A percentile compares a stretch with the other conserved stretches of the same genome.
These are phyloP conservation scores for Pipistrellus nathusii DNA, from an alignment of 2,797 vertebrate species.

Conservation along the genomic window DNA sequence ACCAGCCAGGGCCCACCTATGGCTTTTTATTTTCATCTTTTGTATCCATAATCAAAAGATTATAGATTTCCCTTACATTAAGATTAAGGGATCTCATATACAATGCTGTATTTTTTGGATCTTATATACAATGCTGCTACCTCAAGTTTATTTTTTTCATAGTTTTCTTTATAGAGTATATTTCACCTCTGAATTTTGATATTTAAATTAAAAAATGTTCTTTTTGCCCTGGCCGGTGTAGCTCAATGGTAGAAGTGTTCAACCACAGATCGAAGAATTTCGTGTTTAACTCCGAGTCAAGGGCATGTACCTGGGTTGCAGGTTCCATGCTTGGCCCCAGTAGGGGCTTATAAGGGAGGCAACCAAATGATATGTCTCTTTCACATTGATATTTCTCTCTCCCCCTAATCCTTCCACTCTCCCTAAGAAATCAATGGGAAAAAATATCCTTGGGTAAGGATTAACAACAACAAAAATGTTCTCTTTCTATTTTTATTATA, in stretches of 20 bases:
- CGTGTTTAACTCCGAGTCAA: too few species aligned
- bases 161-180: conserved; percentile 29
- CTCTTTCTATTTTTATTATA: conserved; percentile 57
- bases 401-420: too few species aligned
- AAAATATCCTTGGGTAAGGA: too few species aligned
- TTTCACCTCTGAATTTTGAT: conserved; percentile 57
- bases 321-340: too few species aligned
- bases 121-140: neutral
- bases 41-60: neutral
- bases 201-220: conserved; percentile 56
- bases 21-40: conserved; percentile 25
- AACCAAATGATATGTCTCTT: too few species aligned
- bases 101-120: neutral
- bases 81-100: neutral
- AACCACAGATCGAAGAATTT: too few species aligned
- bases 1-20: neutral
- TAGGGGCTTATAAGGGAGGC: too few species aligned
- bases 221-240: neutral
- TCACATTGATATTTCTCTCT: too few species aligned
- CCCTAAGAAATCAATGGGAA: too few species aligned
- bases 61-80: neutral
- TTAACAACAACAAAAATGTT: conserved; percentile 33
- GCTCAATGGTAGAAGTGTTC: too few species aligned
- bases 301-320: too few species aligned
- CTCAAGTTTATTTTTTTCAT: conserved; percentile 54